Conservation (phyloP, 2,888 invertebrate species). For the Pheosia tremula region DNA sequence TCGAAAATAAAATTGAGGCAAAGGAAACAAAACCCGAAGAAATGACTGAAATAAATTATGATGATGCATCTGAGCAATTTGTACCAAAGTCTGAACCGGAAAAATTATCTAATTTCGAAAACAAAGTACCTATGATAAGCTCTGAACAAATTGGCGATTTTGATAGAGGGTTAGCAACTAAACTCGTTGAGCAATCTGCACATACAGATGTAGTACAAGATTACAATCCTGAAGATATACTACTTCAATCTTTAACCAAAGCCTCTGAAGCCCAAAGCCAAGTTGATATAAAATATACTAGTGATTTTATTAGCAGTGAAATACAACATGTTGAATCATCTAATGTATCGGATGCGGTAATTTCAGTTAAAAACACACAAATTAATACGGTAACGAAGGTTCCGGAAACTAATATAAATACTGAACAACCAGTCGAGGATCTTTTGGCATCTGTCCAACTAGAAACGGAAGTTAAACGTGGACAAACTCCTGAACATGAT, state of each 20-base stretch:
- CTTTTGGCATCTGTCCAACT: background rate
- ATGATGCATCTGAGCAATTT: background rate
- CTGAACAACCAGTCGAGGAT: background rate
- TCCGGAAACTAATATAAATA: background rate
- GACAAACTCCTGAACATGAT: constrained; percentile 6
- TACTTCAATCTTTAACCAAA: background rate
- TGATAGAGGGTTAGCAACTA: background rate
- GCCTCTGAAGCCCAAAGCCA: background rate
- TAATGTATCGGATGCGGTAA: background rate
- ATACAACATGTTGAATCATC: background rate
- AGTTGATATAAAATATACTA: background rate
- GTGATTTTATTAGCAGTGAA: constrained; percentile 1
- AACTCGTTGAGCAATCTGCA: background rate
- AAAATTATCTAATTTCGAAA: background rate
- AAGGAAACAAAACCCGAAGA: background rate
- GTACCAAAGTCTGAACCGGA: background rate
- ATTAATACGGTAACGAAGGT: background rate
- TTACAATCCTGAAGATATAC: background rate
- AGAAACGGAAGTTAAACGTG: constrained; percentile 7
- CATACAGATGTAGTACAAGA: background rate
- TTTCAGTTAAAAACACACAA: background rate
- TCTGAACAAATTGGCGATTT: background rate
- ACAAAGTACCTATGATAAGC: constrained; percentile 1
- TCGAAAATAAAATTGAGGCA: background rate
- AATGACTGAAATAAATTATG: background rate